Evolutionary conservation across 37 sponge, comb jelly and placozoan genomes (phyloP), one percentile per base, ranked within the genome.

Genomic region (Petrosia ficiformis): DNA sequence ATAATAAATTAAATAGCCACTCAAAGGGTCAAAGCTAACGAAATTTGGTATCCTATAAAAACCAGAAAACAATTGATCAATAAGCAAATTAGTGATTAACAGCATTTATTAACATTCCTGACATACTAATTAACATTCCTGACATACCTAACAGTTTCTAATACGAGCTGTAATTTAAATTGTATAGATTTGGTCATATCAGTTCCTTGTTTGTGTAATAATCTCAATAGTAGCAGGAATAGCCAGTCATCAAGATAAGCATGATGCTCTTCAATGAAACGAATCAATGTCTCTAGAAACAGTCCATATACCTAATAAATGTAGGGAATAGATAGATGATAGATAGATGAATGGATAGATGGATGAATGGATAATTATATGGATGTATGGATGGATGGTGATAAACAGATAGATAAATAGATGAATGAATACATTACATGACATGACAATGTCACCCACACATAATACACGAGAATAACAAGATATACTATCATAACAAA

Each of bases 211-310:
- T 82, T 77, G 66, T 86, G 90, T 39, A 93, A 61, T 29, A 93
- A 66, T 39, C 77, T 74, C 28, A 86, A 73, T 37, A 93, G 73
- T 42, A 93, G 57, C 26, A 84, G 37, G 68, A 82, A 89, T 44
- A 93, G 76, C 90, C 90, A 93, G 72, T 86, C 94, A 1, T 89
- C 81, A 43, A 93, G 61, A 30, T 89, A 42, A 41, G 82, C 80
- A 41, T 70, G 42, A 58, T 89, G 81, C 54, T 76, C 60, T 37
- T 76, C 64, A 1, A 93, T 79, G 66, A 86, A 93, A 25, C 44
- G 5, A 14, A 42, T 65, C 29, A 93, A 71, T 16, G 74, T 75
- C 30, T 93, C 90, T 66, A 93, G 80, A 31, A 93, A 93, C 79
- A 86, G 71, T 2, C 80, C 33, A 42, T 73, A 89, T 14, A 93